Evolutionary conservation across 2,888 invertebrate genomes (phyloP).

Genomic region (Ormyrus nitidulus): DNA sequence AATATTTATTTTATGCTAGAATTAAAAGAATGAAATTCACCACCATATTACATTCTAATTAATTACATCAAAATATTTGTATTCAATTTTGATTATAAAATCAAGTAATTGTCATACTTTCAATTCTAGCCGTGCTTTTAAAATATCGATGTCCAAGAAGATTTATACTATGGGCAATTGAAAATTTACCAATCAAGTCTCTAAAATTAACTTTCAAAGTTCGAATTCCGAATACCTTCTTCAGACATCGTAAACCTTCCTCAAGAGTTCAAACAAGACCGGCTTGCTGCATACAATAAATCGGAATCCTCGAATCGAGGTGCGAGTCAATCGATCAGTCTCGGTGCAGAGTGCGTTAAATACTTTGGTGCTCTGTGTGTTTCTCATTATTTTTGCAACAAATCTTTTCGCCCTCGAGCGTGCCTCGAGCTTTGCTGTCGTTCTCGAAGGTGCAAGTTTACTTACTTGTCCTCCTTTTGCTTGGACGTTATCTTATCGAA

Average conservation of each 20-base stretch:
- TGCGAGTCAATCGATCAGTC: conserved; percentile 37
- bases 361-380: conserved; percentile 59
- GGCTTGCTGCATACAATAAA: neutral
- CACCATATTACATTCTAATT: too few relatives aligned
- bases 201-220: too few relatives aligned
- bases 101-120: too few relatives aligned
- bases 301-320: neutral
- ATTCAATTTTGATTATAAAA: too few relatives aligned
- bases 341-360: conserved; percentile 52
- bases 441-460: conserved; percentile 65
- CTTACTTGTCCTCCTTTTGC: conserved; percentile 80
- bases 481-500: conserved; percentile 82
- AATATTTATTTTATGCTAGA: too few relatives aligned
- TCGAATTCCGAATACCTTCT: neutral
- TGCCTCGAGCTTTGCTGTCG: conserved; percentile 26
- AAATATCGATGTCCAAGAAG: too few relatives aligned
- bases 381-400: conserved; percentile 55
- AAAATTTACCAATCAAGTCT: too few relatives aligned
- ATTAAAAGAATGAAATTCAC: too few relatives aligned
- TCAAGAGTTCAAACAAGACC: neutral
- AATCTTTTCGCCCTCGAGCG: conserved; percentile 50
- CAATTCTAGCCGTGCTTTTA: too few relatives aligned
- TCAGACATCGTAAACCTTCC: neutral
- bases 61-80: too few relatives aligned
- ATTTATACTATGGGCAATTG: too few relatives aligned